Evolutionary conservation across 1,140 invertebrate genomes (phyloP), one percentile per base, ranked within the genome.

Genomic region (Drosophila sechellia): DNA sequence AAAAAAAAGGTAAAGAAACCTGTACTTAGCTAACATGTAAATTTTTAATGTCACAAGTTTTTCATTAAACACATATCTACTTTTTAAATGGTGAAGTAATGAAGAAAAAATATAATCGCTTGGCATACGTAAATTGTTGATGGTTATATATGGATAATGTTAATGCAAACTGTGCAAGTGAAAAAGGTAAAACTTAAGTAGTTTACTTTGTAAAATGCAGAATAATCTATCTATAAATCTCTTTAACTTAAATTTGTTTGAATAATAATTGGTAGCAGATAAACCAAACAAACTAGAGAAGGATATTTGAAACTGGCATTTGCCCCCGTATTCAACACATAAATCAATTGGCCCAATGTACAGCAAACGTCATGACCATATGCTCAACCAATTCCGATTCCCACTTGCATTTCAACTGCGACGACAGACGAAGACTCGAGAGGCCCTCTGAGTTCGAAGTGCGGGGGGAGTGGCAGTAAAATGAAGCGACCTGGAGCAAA

Each of bases 21-120:
- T 70, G 71, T 61, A 50, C 57, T 54, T 60, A 27, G 52, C 52
- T 58, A 58, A 45, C 80, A 85, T 87, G 81, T 78, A 85, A 87
- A 85, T 85, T 87, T 81, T 81, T 81, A 87, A 86, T 86, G 84
- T 74, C 75, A 87, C 81, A 86, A 87, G 81, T 86, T 85, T 87
- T 85, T 74, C 83, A 87, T 81, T 50, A 75, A 66, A 73, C 17
- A 35, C 31, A 80, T 63, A 59, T 37, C 40, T 54, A 63, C 57
- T 20, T 27, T 49, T 50, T 42, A 43, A 68, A 63, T 50, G 35
- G 13, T 48, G 34, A 5, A n/a, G 66, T 34, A 69, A 70, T 69
- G 37, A 69, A 55, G 39, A 17, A 69, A 69, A 56, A 55, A 56
- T 31, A 65, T 25, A 49, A 70, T 40, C 55, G 40, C n/a, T 42